These are phyloP conservation scores for Zoanthus gigantus DNA, from an alignment of 92 coral and sea anemone genomes.

Conservation along the genomic window DNA sequence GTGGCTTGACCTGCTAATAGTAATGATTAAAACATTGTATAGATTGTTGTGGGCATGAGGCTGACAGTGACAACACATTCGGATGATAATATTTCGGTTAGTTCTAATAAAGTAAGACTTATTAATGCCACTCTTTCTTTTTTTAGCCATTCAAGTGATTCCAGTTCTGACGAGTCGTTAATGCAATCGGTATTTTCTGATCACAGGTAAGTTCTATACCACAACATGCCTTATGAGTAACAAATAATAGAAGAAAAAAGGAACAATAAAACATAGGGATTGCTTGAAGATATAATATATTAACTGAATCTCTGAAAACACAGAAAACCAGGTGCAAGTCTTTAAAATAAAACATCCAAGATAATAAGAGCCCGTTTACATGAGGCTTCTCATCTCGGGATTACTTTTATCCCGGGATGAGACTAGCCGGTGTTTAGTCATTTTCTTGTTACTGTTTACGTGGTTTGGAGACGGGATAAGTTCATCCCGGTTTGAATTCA, in stretches of 20 bases:
- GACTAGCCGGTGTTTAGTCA: slow-evolving; percentile 17
- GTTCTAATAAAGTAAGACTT: slow-evolving; percentile 12
- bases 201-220: slow-evolving; percentile 11
- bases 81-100: slow-evolving; percentile 6
- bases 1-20: slow-evolving; percentile 13
- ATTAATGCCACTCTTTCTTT: slow-evolving; percentile 5
- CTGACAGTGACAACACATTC: slow-evolving; percentile 8
- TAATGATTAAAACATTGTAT: slow-evolving; percentile 10
- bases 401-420: neutral
- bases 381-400: slow-evolving; percentile 9
- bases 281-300: slow-evolving; percentile 8
- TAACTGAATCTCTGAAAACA: slow-evolving; percentile 12
- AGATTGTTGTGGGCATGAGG: slow-evolving; percentile 12
- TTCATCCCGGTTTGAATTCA: slow-evolving; percentile 12
- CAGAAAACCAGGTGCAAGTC: slow-evolving; percentile 2
- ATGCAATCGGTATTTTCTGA: slow-evolving; percentile 13
- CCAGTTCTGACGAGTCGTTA: slow-evolving; percentile 7
- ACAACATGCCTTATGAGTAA: slow-evolving; percentile 13
- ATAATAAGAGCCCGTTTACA: slow-evolving; percentile 7
- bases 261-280: slow-evolving; percentile 12
- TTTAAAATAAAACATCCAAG: slow-evolving; percentile 8
- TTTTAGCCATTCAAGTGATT: slow-evolving; percentile 7
- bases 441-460: slow-evolving; percentile 10
- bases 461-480: neutral
- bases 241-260: slow-evolving; percentile 8